Evolutionary conservation across 2,888 invertebrate genomes (phyloP), one percentile per base, ranked within the genome.

Genomic region (Stenchaetothrips biformis): DNA sequence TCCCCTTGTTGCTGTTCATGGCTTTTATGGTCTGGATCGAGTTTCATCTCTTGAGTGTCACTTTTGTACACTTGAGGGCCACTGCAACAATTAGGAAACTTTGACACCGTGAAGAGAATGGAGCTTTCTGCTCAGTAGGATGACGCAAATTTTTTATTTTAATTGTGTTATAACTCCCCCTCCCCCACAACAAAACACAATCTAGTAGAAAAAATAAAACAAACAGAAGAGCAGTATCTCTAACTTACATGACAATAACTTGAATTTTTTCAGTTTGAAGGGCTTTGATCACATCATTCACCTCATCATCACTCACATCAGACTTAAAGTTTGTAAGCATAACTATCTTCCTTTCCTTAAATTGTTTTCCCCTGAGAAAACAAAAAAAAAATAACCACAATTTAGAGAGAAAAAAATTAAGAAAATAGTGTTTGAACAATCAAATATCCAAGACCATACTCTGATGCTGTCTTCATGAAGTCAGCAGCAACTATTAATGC

Each of bases 241-340:
- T 9, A 81, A 87, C 89, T 84, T 89, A 92, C 89, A 93, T 90
- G 13, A 92, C 89, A 85, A 91, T 90, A 18, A 93, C 86, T 84
- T 91, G 90, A 83, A 90, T 89, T 16, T 88, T 86, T 6, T 88
- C 87, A 79, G 89, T 88, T 83, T 90, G 88, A 25, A 92, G 86
- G 49, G 90, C 89, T 78, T 88, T 85, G 37, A 91, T 86, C 16
- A 90, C 88, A 84, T 84, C 83, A n/a, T 90, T 88, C 77, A 90
- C 84, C 80, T 90, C 86, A 81, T 89, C 88, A 37, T 87, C 86
- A 80, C 88, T 88, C 78, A 88, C 86, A 25, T 85, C 84, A 0
- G 89, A 88, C 77, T 87, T 87, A 80, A 93, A 91, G 84, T 93
- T 91, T 0, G 92, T 91, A 84, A 93, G 89, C 37, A 94, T 85